Conservation (phyloP, 2,888 invertebrate species). For the Cephus sareptanus region DNA sequence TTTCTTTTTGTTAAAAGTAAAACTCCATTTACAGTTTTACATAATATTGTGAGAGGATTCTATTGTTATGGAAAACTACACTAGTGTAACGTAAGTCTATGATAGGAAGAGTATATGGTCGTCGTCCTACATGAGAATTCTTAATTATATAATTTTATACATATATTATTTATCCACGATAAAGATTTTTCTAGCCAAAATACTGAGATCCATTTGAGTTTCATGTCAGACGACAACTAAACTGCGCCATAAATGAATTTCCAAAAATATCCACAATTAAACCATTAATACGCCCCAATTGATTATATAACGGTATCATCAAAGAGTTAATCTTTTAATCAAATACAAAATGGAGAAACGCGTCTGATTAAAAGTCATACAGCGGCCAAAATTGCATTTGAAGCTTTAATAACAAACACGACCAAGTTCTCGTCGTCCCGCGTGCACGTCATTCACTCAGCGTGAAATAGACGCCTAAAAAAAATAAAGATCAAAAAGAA, state of each 20-base stretch:
- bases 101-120: neutral
- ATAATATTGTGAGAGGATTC: neutral
- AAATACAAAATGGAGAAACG: neutral
- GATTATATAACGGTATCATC: neutral
- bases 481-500: conserved; percentile 9
- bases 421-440: neutral
- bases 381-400: neutral
- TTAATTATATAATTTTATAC: neutral
- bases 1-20: neutral
- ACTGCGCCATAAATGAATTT: neutral
- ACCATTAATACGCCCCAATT: neutral
- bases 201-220: neutral
- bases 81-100: neutral
- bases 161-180: neutral
- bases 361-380: neutral
- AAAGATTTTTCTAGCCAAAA: neutral
- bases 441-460: neutral
- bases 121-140: neutral
- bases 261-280: neutral
- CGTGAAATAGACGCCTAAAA: conserved; percentile 1
- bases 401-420: neutral
- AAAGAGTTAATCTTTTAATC: neutral
- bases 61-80: neutral
- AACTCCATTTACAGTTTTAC: neutral
- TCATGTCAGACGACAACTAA: neutral